Base-by-base conservation (phyloP, 2,113 vertebrate species). In the Pycnonotus jocosus region DNA sequence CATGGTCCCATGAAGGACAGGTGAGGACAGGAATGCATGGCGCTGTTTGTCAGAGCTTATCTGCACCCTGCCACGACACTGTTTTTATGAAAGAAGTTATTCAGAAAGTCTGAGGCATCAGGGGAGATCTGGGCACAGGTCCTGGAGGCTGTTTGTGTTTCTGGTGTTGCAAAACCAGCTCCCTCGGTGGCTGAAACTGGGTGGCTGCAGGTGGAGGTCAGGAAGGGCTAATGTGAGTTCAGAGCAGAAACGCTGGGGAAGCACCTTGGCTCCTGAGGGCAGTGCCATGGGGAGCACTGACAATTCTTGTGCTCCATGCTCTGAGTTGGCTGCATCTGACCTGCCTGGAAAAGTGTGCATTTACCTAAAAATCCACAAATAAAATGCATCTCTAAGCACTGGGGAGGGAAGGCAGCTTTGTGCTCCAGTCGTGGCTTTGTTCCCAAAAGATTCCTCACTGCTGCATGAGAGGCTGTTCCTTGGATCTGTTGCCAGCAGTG, bases 211-310 rank as follows among this genome's bases (percentile, higher is more conserved):
- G 54, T 56, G 42, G 78, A 76, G 57, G 54, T 79, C 40, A n/a
- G 70, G 53, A 76, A 79, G 62, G 50, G 71, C 53, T 22, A 65
- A 4, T 33, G 27, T 0, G 28, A 30, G 7, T 1, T 10, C 17
- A n/a, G 74, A 81, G 21, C 53, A 87, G 81, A 48, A 33, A 15
- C 16, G 31, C 9, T 2, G 1, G 48, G 71, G 58, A 47, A 57
- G 44, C 37, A 21, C 17, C 56, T 40, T 17, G 27, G 44, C 38
- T 85, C 30, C 72, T 2, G 28, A 61, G 58, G 70, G 56, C 56
- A 51, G 16, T 0, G 0, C 71, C 0, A 0, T 19, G 79, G 82
- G 38, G 23, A 61, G 68, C 9, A 3, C 25, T 0, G 0, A 38
- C 66, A 65, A 31, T 72, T 61, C 23, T 24, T 0, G 0, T 30